Base-by-base conservation (phyloP, 2,888 invertebrate genomes). In the Dicycla oo region DNA sequence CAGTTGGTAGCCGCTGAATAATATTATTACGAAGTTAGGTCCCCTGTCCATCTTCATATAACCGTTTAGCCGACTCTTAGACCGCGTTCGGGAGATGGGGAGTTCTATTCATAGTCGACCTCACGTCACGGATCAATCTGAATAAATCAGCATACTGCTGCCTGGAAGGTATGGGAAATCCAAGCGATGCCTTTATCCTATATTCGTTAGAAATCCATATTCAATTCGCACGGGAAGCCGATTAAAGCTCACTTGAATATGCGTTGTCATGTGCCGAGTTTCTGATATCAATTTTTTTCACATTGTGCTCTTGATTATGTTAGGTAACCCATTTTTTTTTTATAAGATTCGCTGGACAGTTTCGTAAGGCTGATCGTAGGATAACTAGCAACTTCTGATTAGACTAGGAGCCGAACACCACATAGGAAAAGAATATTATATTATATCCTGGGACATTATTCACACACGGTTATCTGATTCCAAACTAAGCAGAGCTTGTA, bases 31-130 rank as follows among this genome's bases (percentile, higher is more conserved):
- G 38, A 63, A 76, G 56, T 65, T 70, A 61, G 20, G 72, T 23
- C n/a, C 60, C n/a, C 65, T 76, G 78, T 82, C 67, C 56, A 81
- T 81, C 82, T 61, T 72, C 66, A 79, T 79, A 67, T 23, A 72
- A 72, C 38, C 56, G 47, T 61, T 81, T 63, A 71, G 40, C 26
- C 23, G 43, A 13, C 49, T 63, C 73, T 72, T 51, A 56, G 45
- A 56, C n/a, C 56, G 54, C 53, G 61, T 57, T 53, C 45, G 62
- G 38, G 26, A 34, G 47, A 66, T 11, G 40, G n/a, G 23, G 51
- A 56, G 26, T 10, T 58, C 63, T 79, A 78, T 79, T 81, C 72
- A 81, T 68, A 82, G 64, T 43, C 45, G 26, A 54, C 65, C 65
- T 60, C 49, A 58, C n/a, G 43, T 65, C 6, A 40, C 53, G 34